A percentile compares a stretch with the other conserved stretches of the same genome.
Evolutionary conservation across 2,888 invertebrate genomes (phyloP).

Genomic region (Hemicrepidius hirtus): DNA sequence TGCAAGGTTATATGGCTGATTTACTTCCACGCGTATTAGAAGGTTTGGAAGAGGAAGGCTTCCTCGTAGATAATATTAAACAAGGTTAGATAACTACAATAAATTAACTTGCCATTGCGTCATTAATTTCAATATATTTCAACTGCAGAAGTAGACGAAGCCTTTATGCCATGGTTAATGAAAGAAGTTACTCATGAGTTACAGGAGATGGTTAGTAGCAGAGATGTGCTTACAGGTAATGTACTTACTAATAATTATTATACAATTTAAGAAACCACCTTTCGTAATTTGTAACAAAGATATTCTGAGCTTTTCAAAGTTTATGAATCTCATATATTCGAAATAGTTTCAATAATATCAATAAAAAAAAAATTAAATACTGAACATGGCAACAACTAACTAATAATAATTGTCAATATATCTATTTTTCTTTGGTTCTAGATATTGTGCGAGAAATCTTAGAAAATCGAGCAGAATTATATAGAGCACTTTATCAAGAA

Average conservation of each 20-base stretch:
- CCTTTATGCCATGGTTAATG: slow-evolving; percentile 92
- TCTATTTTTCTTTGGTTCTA: slow-evolving; percentile 68
- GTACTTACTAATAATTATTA: too few relatives aligned
- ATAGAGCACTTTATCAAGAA: slow-evolving; percentile 72
- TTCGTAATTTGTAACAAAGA: too few relatives aligned
- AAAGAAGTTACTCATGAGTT: slow-evolving; percentile 87
- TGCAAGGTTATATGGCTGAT: slow-evolving; percentile 91
- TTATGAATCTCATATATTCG: too few relatives aligned
- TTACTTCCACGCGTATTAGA: slow-evolving; percentile 89
- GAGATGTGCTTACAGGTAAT: slow-evolving; percentile 85
- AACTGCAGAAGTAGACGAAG: slow-evolving; percentile 82
- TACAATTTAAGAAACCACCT: too few relatives aligned
- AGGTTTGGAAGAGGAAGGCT: slow-evolving; percentile 85
- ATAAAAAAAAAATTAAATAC: too few relatives aligned
- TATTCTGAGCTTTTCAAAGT: too few relatives aligned
- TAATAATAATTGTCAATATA: too few relatives aligned
- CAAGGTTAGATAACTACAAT: slow-evolving; percentile 71
- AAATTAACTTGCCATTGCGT: neutral
- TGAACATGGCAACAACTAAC: too few relatives aligned
- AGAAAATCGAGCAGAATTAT: slow-evolving; percentile 82
- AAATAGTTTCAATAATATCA: too few relatives aligned
- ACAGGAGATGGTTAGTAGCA: slow-evolving; percentile 86
- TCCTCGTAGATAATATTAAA: slow-evolving; percentile 78
- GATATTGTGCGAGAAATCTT: slow-evolving; percentile 87
- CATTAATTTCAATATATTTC: slow-evolving; percentile 10